phyloP scores from a whole-genome alignment of 1,140 invertebrate species.

The Aethina tumida region DNA sequence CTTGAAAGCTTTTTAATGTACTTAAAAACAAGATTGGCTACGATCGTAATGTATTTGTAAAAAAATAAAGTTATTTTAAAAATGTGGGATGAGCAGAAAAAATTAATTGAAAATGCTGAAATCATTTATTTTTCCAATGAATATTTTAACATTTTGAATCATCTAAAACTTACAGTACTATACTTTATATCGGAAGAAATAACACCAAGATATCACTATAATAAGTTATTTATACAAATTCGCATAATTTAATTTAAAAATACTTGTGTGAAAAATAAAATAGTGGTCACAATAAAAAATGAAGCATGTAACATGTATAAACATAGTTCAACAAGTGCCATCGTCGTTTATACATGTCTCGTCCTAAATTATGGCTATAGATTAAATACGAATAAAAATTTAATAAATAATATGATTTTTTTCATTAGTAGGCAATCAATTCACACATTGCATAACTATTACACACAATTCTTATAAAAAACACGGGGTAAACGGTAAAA shows the following conservation, averaged over 20 bases:
- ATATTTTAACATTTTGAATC: constrained; percentile 42
- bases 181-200: constrained; percentile 22
- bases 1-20: too few species aligned
- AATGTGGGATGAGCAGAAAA: too few species aligned
- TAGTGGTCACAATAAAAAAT: constrained; percentile 1
- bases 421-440: constrained; percentile 6
- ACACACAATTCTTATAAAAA: constrained; percentile 9
- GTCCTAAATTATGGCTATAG: too few species aligned
- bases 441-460: constrained; percentile 8
- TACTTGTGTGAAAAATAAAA: constrained; percentile 7
- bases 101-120: constrained; percentile 38
- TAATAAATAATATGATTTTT: constrained; percentile 4
- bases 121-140: constrained; percentile 36
- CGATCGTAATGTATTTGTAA: too few species aligned
- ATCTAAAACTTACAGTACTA: constrained; percentile 30
- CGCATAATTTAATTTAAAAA: constrained; percentile 1
- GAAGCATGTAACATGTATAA: constrained; percentile 10
- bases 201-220: constrained; percentile 23
- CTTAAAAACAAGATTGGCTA: too few species aligned
- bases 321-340: constrained; percentile 5
- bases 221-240: constrained; percentile 13
- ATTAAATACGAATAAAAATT: too few species aligned
- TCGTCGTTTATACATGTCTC: constrained; percentile 14
- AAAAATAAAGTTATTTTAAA: too few species aligned
- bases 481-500: constrained; percentile 2